phyloP scores from a whole-genome alignment of 2,113 vertebrate species.

The Circaetus cinerascens region DNA sequence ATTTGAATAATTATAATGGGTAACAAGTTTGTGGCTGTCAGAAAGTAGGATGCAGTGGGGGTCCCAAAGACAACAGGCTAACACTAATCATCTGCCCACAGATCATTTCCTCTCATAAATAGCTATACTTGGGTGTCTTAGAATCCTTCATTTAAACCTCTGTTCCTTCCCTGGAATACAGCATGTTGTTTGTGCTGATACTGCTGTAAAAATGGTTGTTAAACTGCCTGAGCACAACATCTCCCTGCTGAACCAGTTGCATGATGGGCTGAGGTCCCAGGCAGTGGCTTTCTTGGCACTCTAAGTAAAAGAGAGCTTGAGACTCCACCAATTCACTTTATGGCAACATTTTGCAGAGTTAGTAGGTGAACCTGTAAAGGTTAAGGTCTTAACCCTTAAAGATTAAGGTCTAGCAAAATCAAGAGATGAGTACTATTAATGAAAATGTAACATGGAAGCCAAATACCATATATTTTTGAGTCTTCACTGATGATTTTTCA shows the following conservation, averaged over 20 bases:
- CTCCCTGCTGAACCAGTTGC: neutral
- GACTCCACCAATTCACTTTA: neutral
- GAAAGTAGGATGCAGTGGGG: neutral
- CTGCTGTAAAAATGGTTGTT: slow-evolving; percentile 88
- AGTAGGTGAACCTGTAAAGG: neutral
- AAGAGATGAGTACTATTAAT: neutral
- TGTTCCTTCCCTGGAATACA: slow-evolving; percentile 90
- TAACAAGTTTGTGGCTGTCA: neutral
- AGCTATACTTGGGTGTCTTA: neutral
- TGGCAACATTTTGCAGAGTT: neutral
- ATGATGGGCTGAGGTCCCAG: neutral
- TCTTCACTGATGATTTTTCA: neutral
- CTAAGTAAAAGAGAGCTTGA: neutral
- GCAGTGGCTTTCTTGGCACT: neutral
- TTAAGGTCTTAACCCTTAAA: neutral
- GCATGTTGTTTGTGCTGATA: slow-evolving; percentile 73
- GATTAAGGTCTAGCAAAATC: neutral
- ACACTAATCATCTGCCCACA: neutral
- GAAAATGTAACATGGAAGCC: neutral
- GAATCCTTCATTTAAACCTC: slow-evolving; percentile 78
- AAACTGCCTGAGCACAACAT: neutral
- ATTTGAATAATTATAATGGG: neutral
- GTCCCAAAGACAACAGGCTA: neutral
- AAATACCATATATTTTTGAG: neutral
- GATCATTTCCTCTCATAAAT: neutral